A percentile compares a stretch with the other conserved stretches of the same genome.
These are phyloP conservation scores for Phaenicophaeus curvirostris DNA, from an alignment of 2,797 vertebrate species.

Conservation along the genomic window DNA sequence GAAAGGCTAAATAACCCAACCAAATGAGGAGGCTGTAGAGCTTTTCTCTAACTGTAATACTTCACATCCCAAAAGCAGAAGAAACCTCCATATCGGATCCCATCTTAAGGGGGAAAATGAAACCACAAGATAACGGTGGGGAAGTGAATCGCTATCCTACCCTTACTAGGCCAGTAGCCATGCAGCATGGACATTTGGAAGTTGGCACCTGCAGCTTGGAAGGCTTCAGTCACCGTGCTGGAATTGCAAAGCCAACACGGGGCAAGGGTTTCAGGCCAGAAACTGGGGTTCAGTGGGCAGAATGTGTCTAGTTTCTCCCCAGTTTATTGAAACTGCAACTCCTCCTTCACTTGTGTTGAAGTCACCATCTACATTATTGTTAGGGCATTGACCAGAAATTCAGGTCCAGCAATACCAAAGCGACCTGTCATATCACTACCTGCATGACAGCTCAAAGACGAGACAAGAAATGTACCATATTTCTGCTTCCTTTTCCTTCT, in stretches of 20 bases:
- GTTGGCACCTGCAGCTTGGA: background rate
- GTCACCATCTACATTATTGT: background rate
- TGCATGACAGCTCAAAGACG: background rate
- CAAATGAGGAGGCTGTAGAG: background rate
- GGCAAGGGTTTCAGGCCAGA: background rate
- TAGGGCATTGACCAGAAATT: background rate
- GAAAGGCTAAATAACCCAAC: background rate
- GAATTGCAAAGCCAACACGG: background rate
- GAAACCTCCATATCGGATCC: background rate
- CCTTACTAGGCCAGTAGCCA: background rate
- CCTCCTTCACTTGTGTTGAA: background rate
- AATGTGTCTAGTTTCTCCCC: background rate
- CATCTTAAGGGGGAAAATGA: background rate
- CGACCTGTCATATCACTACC: fast-evolving
- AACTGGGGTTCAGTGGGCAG: background rate
- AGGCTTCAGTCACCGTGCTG: background rate
- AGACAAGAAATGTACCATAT: background rate
- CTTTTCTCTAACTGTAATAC: background rate
- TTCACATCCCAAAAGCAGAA: background rate
- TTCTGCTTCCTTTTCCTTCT: background rate
- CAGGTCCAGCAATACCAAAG: background rate
- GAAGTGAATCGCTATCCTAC: background rate
- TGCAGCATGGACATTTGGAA: background rate
- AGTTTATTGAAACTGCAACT: background rate
- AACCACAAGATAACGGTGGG: background rate